Conservation (phyloP, 2,797 vertebrate species). For the Chrysocyon brachyurus region DNA sequence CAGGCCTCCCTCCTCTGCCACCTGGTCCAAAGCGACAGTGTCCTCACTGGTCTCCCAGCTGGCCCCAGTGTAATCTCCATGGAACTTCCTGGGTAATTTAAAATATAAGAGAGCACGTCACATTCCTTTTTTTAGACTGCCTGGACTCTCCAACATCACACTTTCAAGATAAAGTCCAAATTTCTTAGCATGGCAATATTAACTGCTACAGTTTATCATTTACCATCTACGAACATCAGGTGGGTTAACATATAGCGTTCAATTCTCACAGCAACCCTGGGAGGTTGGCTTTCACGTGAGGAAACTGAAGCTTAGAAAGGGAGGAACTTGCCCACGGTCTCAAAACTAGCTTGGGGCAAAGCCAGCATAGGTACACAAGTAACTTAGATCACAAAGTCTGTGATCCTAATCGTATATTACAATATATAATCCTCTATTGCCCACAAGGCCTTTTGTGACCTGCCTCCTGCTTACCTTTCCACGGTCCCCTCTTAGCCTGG, state of each 20-base stretch:
- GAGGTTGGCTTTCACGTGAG: neutral
- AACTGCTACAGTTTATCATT: neutral
- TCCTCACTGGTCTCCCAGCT: neutral
- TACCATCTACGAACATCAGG: neutral
- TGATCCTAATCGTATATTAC: neutral
- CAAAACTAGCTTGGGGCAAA: constrained; percentile 41
- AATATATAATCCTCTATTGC: neutral
- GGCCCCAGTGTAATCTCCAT: neutral
- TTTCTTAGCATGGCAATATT: neutral
- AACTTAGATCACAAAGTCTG: neutral
- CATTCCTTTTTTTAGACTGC: neutral
- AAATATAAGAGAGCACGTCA: neutral
- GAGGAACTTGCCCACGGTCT: neutral
- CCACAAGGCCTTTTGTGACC: neutral
- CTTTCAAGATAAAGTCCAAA: neutral
- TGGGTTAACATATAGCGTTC: neutral
- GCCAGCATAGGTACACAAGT: neutral
- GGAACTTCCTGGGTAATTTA: neutral
- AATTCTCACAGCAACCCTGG: neutral
- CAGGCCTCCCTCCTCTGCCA: neutral
- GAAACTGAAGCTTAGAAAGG: neutral
- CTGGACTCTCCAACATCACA: neutral
- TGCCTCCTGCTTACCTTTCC: neutral
- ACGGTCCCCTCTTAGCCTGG: neutral
- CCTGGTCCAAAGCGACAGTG: neutral